Evolutionary conservation across 2,113 vertebrate genomes (phyloP), one percentile per base, ranked within the genome.

Genomic region (Psammodynastes pulverulentus): DNA sequence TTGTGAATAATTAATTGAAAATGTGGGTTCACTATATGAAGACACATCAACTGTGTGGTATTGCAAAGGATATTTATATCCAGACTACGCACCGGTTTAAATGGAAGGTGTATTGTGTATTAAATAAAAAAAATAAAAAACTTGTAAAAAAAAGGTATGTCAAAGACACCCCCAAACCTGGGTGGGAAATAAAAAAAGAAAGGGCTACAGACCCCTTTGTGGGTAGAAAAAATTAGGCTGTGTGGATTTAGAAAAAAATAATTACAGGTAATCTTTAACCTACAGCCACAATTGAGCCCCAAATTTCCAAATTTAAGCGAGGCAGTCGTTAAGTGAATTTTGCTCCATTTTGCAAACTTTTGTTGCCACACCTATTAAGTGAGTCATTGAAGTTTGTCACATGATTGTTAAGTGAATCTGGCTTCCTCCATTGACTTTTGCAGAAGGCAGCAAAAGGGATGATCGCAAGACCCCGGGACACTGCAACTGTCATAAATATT

Each of bases 121-220:
- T n/a, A n/a, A n/a, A n/a, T n/a, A n/a, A n/a, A n/a, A n/a, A n/a
- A n/a, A n/a, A n/a, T n/a, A n/a, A n/a, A n/a, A n/a, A n/a, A n/a
- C n/a, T n/a, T n/a, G n/a, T n/a, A n/a, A n/a, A n/a, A n/a, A n/a
- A n/a, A 99, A 98, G 98, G 99, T 99, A 97, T 90, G 96, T 5
- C 23, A n/a, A 24, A 90, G 21, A 0, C 0, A 1, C 54, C 19
- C 3, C 43, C 0, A 43, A 87, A 54, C 1, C 13, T 43, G 12
- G 54, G 49, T 29, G 39, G 39, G 1, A 15, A 89, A 15, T 21
- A 3, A 58, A 84, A 9, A 39, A 34, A 34, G 84, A 72, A 87
- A 21, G 0, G 3, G n/a, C 9, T 21, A 7, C 13, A 6, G 4
- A 13, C 21, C 7, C 53, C 0, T 58, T 58, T 19, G 24, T 46